A percentile compares a stretch with the other conserved stretches of the same genome.
These are phyloP conservation scores for Thalassoma bifasciatum DNA, from an alignment of 2,113 vertebrate species.

Conservation along the genomic window DNA sequence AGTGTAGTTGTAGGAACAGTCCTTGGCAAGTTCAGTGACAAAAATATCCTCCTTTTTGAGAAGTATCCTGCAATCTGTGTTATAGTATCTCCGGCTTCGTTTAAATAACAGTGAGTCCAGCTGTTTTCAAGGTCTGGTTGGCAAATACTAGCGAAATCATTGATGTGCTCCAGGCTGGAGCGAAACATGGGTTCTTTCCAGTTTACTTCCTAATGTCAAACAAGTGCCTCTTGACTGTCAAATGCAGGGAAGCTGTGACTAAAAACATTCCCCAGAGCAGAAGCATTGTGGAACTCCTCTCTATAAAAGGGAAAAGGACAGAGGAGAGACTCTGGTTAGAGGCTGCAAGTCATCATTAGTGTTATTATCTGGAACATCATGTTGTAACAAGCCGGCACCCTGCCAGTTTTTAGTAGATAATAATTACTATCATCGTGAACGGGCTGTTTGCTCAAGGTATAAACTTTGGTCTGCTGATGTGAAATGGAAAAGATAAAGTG, in stretches of 20 bases:
- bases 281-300: conserved; percentile 53
- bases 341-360: conserved; percentile 73
- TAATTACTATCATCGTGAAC: conserved; percentile 63
- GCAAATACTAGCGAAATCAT: conserved; percentile 51
- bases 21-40: neutral
- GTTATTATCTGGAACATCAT: conserved; percentile 59
- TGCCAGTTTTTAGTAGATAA: conserved; percentile 56
- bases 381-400: conserved; percentile 44
- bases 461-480: conserved; percentile 42
- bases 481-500: conserved; percentile 50
- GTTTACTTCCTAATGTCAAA: conserved; percentile 82
- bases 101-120: conserved; percentile 18
- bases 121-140: conserved; percentile 51
- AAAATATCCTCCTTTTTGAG: neutral
- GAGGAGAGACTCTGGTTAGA: conserved; percentile 37
- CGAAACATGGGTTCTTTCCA: conserved; percentile 64
- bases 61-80: conserved; percentile 7
- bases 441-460: conserved; percentile 55
- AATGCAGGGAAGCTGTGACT: conserved; percentile 65
- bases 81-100: neutral
- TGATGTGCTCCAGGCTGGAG: conserved; percentile 74
- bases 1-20: conserved; percentile 15
- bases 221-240: conserved; percentile 77
- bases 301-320: conserved; percentile 81
- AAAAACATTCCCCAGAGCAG: conserved; percentile 79